A percentile compares a stretch with the other conserved stretches of the same genome.
Conservation (phyloP, 2,888 invertebrate genomes). For the Diabrotica balteata region DNA sequence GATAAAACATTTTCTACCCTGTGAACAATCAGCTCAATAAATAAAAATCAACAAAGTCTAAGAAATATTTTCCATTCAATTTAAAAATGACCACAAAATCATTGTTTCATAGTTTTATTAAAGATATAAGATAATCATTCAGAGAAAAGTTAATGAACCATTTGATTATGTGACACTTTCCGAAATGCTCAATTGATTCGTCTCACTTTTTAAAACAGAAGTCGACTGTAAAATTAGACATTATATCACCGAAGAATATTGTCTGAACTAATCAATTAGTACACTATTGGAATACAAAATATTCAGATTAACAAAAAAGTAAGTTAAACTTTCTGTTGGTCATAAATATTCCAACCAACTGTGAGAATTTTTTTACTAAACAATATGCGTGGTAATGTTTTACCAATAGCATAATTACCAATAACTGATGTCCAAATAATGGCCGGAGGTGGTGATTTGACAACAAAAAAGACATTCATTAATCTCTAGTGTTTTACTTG, state of each 20-base stretch:
- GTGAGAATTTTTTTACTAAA: not conserved
- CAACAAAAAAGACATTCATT: too few relatives aligned
- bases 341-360: not conserved
- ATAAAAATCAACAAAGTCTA: too few relatives aligned
- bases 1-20: too few relatives aligned
- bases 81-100: too few relatives aligned
- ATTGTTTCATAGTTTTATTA: too few relatives aligned
- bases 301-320: not conserved
- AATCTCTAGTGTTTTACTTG: too few relatives aligned
- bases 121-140: too few relatives aligned
- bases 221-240: conserved; percentile 24
- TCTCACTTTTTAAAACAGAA: conserved; percentile 19
- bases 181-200: conserved; percentile 10
- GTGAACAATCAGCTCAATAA: too few relatives aligned
- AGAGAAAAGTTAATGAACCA: conserved; percentile 2
- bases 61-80: too few relatives aligned
- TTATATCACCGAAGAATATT: conserved; percentile 7
- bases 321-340: not conserved
- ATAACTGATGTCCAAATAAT: too few relatives aligned
- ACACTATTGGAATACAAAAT: not conserved
- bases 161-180: conserved; percentile 3
- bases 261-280: not conserved
- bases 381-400: not conserved
- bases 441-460: too few relatives aligned
- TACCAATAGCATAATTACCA: not conserved